Base-by-base conservation (phyloP, 2,797 vertebrate genomes). In the Rhabdomys pumilio region DNA sequence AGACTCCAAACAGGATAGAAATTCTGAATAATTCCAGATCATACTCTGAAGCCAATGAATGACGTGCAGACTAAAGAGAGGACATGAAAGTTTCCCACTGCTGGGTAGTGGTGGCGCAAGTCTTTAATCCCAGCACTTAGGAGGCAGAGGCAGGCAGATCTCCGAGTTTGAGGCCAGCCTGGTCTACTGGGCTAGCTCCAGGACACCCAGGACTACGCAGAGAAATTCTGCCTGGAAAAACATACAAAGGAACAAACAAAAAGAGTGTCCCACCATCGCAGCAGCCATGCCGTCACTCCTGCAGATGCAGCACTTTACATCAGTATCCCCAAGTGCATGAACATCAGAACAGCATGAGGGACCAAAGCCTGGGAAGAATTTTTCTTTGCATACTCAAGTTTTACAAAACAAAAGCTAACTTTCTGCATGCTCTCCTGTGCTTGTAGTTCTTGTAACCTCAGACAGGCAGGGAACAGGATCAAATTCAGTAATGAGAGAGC, bases 341-440 rank as follows among this genome's bases (percentile, higher is more conserved):
- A 50, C 29, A 69, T 4, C 7, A 59, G 12, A 84, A 57, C 22
- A 79, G 47, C n/a, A 1, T 26, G 38, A 72, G 29, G 76, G 41
- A 29, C 19, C 6, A 41, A 34, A 9, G 7, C 1, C 22, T 1
- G 2, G 31, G 31, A 7, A 15, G n/a, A 19, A 77, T 47, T 50
- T 91, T 91, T 82, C 83, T 80, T 93, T 41, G 76, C 63, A 91
- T 34, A 61, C 13, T 73, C 69, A 47, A 69, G 85, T 69, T 81
- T 90, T 77, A 63, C 69, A 61, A 90, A 91, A 92, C n/a, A 75
- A 95, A 86, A 92, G 67, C 47, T 89, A 79, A 67, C 4, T 10
- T 77, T 69, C 53, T 38, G 61, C n/a, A 79, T 85, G 89, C n/a
- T 47, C 0, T 34, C 57, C 41, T 53, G 2, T 67, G 6, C 19